These are phyloP conservation scores for Argynnis bischoffii DNA, from an alignment of 2,888 invertebrate genomes.

Conservation along the genomic window DNA sequence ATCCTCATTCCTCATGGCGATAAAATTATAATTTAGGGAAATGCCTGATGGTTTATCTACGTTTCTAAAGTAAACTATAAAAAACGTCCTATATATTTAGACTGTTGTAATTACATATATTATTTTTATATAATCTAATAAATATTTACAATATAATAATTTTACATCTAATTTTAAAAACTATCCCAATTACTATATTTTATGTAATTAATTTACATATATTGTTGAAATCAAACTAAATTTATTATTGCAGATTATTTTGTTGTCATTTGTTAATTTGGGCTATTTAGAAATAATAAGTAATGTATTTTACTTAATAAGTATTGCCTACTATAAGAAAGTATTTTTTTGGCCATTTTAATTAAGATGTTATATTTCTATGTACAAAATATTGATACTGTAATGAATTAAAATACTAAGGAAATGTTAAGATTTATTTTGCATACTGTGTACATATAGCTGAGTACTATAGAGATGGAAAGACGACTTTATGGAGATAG, in stretches of 20 bases:
- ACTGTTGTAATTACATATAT: slow-evolving; percentile 19
- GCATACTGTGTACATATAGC: slow-evolving; percentile 13
- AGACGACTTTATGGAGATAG: not conserved
- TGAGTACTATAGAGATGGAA: not conserved
- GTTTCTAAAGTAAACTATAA: not conserved
- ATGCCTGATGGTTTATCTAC: not conserved
- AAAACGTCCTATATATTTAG: slow-evolving; percentile 18
- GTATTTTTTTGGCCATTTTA: slow-evolving; percentile 22
- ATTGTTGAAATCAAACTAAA: not conserved
- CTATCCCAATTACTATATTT: not conserved
- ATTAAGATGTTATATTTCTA: slow-evolving; percentile 21
- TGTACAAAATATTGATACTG: slow-evolving; percentile 18
- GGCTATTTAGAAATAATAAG: slow-evolving; percentile 11
- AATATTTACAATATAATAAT: slow-evolving; percentile 6
- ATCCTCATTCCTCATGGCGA: not conserved
- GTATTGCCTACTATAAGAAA: slow-evolving; percentile 17
- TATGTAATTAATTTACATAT: not conserved
- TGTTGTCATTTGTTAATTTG: not conserved
- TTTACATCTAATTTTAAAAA: slow-evolving; percentile 7
- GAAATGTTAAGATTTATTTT: slow-evolving; percentile 14
- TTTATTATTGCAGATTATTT: slow-evolving; percentile 2
- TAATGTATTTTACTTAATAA: slow-evolving; percentile 7
- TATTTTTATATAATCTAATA: not conserved
- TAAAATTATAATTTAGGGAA: not conserved
- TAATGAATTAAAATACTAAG: slow-evolving; percentile 10